Base-by-base conservation (phyloP, 2,113 vertebrate species). In the Phrynosoma blainvillii region DNA sequence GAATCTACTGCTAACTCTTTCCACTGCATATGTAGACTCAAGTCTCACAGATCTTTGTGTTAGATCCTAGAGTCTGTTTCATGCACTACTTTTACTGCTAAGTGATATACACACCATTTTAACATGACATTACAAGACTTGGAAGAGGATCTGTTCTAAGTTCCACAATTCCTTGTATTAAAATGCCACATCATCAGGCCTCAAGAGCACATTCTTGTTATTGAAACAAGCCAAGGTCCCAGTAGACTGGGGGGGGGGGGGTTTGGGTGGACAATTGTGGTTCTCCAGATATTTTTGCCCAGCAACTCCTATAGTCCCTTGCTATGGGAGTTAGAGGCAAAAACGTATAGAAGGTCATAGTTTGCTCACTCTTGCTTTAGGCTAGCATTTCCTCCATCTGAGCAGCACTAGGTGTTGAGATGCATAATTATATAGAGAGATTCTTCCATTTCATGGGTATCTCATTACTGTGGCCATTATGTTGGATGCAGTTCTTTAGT, bases 1-100 rank as follows among this genome's bases (percentile, higher is more conserved):
- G 62, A 85, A 82, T 59, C 42, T 66, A 6, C 52, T 40, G 36
- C 65, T 90, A 59, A 52, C 90, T 89, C 85, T 70, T 77, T 54
- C 82, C 78, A 73, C 47, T 62, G n/a, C 90, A 90, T 68, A 82
- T 82, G 84, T 32, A 79, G 70, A 82, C 79, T 78, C 88, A 18
- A 86, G 1, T 52, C 20, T 68, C 36, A 40, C 20, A 42, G 36
- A 6, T 13, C 8, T 8, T 62, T 2, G 36, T 40, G 27, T 8
- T 42, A 25, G 11, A 27, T 54, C 36, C 16, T 8, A n/a, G 5
- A 18, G 21, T 25, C 52, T 32, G 3, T 5, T 42, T 75, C 36
- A 23, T 20, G 16, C 5, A 32, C 14, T 36, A 12, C 36, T 4
- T 36, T 75, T 75, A 16, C 16, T 18, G 74, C 32, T 36, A 32